Conservation (phyloP, 2,888 invertebrate species). For the Agriopis leucophaearia region DNA sequence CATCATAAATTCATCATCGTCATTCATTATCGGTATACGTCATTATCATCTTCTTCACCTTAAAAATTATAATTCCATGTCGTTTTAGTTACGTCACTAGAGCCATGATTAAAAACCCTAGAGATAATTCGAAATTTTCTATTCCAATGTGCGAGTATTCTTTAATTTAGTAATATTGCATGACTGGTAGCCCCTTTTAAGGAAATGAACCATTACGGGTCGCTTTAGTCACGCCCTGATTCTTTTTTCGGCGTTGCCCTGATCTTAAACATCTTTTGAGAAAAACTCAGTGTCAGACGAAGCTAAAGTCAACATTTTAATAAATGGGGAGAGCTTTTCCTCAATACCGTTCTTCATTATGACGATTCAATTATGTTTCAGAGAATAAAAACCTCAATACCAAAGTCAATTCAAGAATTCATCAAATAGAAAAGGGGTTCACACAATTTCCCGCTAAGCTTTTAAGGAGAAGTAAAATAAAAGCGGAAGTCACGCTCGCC, state of each 20-base stretch:
- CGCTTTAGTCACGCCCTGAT: conserved; percentile 37
- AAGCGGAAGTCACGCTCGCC: conserved; percentile 22
- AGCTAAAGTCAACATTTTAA: conserved; percentile 19
- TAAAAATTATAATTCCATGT: no score
- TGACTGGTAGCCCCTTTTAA: conserved; percentile 19
- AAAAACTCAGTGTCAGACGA: conserved; percentile 15
- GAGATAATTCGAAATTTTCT: neutral
- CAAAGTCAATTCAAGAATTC: conserved; percentile 24
- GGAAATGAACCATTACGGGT: conserved; percentile 33
- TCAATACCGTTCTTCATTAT: conserved; percentile 19
- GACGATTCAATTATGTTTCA: conserved; percentile 29
- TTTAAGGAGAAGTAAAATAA: conserved; percentile 32
- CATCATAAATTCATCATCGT: no score
- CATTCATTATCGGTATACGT: no score
- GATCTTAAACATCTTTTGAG: conserved; percentile 15
- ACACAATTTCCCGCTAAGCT: conserved; percentile 23
- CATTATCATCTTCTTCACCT: no score
- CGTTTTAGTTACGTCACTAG: no score
- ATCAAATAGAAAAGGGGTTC: conserved; percentile 34
- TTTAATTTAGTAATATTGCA: conserved; percentile 13
- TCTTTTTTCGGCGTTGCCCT: conserved; percentile 18
- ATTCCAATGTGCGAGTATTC: neutral
- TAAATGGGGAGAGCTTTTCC: conserved; percentile 9
- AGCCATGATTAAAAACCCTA: no score
- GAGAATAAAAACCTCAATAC: conserved; percentile 24